phyloP scores from a whole-genome alignment of 2,113 vertebrate genomes.

The Cisticola juncidis region DNA sequence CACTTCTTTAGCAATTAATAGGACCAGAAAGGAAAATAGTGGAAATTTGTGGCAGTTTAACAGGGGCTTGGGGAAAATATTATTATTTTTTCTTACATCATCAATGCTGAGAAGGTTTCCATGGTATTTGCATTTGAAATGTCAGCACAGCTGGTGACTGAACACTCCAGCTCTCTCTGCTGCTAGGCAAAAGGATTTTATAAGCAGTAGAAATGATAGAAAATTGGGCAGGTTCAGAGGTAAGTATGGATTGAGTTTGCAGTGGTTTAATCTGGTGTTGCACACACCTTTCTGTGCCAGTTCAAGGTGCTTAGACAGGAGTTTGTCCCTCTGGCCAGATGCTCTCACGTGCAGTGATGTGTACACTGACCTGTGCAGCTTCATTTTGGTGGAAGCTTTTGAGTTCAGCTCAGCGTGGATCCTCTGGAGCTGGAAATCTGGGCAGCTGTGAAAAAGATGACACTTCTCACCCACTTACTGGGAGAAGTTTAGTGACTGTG shows the following conservation, averaged over 20 bases:
- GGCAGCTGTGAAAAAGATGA: not conserved
- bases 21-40: not conserved
- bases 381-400: not conserved
- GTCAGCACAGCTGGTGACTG: not conserved
- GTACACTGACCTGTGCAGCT: not conserved
- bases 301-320: not conserved
- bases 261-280: not conserved
- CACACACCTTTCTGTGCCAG: not conserved
- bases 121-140: constrained; percentile 37
- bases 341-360: rapidly evolving
- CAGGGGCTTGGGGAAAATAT: not conserved
- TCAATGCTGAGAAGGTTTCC: constrained; percentile 18
- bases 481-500: not conserved
- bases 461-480: not conserved
- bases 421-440: not conserved
- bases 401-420: not conserved
- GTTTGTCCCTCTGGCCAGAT: not conserved
- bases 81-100: not conserved
- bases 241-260: not conserved
- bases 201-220: not conserved
- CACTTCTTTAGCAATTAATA: not conserved
- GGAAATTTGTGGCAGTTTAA: not conserved
- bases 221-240: not conserved
- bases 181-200: not conserved
- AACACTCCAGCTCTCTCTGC: not conserved